Evolutionary conservation across 2,888 invertebrate genomes (phyloP).

Genomic region (Hetaerina titia): DNA sequence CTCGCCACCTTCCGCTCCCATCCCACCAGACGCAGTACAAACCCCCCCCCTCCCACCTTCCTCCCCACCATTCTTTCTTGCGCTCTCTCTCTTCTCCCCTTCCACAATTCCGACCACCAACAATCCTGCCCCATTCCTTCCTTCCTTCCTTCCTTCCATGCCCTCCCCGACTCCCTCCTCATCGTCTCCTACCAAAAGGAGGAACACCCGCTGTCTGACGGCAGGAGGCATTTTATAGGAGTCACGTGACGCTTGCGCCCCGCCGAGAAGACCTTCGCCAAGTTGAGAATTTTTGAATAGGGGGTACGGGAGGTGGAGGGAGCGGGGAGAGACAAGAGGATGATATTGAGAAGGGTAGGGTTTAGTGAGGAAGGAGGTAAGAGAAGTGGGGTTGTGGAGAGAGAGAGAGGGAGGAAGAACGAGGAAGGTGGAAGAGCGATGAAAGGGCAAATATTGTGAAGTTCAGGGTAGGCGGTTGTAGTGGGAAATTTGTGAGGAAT

Average conservation of each 20-base stretch:
- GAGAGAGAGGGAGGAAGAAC: background rate
- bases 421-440: background rate
- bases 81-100: background rate
- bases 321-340: background rate
- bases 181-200: slow-evolving; percentile 6
- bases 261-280: slow-evolving; percentile 59
- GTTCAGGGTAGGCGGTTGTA: background rate
- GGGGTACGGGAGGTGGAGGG: background rate
- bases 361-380: background rate
- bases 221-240: slow-evolving; percentile 64
- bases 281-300: background rate
- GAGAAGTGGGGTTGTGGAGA: background rate
- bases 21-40: background rate
- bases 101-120: background rate
- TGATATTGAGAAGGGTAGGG: background rate
- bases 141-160: background rate
- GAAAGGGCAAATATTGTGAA: background rate
- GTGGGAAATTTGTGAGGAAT: background rate
- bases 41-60: background rate
- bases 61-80: background rate
- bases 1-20: background rate
- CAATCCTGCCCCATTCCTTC: background rate
- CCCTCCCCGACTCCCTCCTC: background rate
- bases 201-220: slow-evolving; percentile 43
- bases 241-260: slow-evolving; percentile 59